Evolutionary conservation across 2,113 vertebrate species (phyloP).

Genomic region (Protomyctophum bolini): DNA sequence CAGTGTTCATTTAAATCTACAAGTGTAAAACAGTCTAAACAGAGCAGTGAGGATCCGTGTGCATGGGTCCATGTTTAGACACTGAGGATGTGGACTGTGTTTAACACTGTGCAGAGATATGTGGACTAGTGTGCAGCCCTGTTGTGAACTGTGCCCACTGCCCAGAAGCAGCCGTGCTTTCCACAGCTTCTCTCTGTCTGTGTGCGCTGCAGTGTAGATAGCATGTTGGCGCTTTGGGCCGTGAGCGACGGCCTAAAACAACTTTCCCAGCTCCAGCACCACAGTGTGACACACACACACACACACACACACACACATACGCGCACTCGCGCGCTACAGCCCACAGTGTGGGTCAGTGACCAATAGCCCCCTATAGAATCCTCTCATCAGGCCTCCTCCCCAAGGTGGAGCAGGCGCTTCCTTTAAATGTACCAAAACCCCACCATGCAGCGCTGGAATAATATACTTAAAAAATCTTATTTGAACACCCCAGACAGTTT

Average conservation of each 20-base stretch:
- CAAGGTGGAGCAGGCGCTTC: slow-evolving; percentile 23
- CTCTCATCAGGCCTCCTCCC: slow-evolving; percentile 2
- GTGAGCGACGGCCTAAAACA: slow-evolving; percentile 57
- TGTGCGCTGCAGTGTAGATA: neutral
- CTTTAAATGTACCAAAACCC: neutral
- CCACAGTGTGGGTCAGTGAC: slow-evolving; percentile 19
- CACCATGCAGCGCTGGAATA: neutral
- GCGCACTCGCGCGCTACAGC: too few species aligned
- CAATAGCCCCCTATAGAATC: slow-evolving; percentile 45
- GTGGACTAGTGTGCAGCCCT: neutral
- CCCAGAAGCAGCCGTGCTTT: neutral
- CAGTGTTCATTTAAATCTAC: neutral
- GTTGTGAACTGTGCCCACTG: neutral
- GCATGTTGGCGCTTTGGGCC: slow-evolving; percentile 39
- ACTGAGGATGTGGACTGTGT: too few species aligned
- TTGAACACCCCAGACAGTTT: too few species aligned
- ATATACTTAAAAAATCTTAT: too few species aligned
- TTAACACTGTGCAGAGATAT: too few species aligned
- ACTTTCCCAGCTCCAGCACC: slow-evolving; percentile 60
- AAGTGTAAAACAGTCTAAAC: too few species aligned
- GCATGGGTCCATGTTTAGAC: too few species aligned
- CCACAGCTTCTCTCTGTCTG: too few species aligned
- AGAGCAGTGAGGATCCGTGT: too few species aligned
- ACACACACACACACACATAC: too few species aligned
- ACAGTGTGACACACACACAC: too few species aligned